phyloP scores from a whole-genome alignment of 2,888 invertebrate species.

The Tenthredo mesomela region DNA sequence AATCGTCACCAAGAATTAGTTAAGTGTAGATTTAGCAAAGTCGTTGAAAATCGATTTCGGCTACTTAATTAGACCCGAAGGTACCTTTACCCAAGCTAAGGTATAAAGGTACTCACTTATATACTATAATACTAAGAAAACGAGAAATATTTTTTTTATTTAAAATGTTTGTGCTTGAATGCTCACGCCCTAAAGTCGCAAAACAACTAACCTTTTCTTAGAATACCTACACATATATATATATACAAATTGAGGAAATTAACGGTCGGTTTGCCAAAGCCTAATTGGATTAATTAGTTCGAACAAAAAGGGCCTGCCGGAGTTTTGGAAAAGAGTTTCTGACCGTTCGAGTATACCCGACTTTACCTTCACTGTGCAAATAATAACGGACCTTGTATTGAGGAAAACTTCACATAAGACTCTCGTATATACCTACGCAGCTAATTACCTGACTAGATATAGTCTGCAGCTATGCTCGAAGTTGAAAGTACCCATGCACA shows the following conservation, averaged over 20 bases:
- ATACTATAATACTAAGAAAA: not conserved
- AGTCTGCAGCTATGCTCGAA: not conserved
- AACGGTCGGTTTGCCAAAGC: constrained; percentile 26
- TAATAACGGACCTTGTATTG: not conserved
- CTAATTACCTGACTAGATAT: not conserved
- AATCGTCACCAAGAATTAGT: not conserved
- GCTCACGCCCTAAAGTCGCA: constrained; percentile 31
- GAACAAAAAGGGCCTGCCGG: constrained; percentile 3
- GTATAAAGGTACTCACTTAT: not conserved
- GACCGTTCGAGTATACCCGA: not conserved
- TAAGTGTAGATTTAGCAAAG: not conserved
- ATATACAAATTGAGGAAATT: not conserved
- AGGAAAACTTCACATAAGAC: not conserved
- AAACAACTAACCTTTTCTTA: not conserved
- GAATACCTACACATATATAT: not conserved
- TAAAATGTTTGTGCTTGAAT: not conserved
- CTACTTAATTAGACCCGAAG: not conserved
- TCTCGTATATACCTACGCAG: not conserved
- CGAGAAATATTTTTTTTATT: not conserved
- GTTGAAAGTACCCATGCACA: not conserved
- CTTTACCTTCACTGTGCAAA: not conserved
- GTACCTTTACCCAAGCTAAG: not conserved
- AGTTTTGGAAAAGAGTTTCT: not conserved
- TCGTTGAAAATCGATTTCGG: constrained; percentile 6
- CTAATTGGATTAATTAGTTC: constrained; percentile 41